Percentiles rank a stretch among this genome's conserved stretches.
These are phyloP conservation scores for Pipistrellus kuhlii DNA, from an alignment of 2,797 vertebrate species.

Conservation along the genomic window DNA sequence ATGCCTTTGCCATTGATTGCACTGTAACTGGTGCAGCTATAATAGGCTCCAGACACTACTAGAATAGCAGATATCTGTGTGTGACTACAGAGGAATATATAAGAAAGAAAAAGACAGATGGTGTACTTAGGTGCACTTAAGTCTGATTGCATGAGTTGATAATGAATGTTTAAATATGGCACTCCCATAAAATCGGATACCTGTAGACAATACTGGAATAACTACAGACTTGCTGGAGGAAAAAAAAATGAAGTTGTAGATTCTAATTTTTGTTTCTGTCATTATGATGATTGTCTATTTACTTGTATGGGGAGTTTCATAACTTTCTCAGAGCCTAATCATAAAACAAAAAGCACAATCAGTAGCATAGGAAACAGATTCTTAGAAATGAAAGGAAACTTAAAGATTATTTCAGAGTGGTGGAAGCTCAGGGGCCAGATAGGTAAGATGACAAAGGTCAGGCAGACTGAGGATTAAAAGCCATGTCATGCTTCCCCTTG, in stretches of 20 bases:
- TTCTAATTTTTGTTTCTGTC: conserved; percentile 78
- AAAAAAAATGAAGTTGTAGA: conserved; percentile 62
- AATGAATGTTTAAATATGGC: conserved; percentile 88
- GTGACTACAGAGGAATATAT: conserved; percentile 86
- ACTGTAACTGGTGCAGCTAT: conserved; percentile 86
- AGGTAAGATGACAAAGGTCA: background rate
- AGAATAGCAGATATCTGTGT: conserved; percentile 86
- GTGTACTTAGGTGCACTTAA: conserved; percentile 90
- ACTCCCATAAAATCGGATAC: conserved; percentile 86
- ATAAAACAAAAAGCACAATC: conserved; percentile 79
- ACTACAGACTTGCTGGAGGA: conserved; percentile 73
- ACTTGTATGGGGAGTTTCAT: conserved; percentile 73
- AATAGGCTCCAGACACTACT: conserved; percentile 87
- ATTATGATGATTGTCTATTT: conserved; percentile 78
- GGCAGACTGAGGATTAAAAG: background rate
- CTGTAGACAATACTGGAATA: conserved; percentile 84
- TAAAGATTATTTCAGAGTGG: conserved; percentile 16
- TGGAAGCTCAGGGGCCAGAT: background rate
- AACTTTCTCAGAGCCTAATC: conserved; percentile 79
- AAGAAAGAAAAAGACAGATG: conserved; percentile 89
- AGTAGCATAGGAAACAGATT: conserved; percentile 67
- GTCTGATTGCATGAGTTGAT: conserved; percentile 89
- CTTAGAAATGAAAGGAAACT: conserved; percentile 40
- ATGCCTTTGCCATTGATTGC: conserved; percentile 87
- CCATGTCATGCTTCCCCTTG: background rate